A percentile compares a stretch with the other conserved stretches of the same genome.
Conservation (phyloP, 2,888 invertebrate genomes). For the Caenorhabditis japonica region DNA sequence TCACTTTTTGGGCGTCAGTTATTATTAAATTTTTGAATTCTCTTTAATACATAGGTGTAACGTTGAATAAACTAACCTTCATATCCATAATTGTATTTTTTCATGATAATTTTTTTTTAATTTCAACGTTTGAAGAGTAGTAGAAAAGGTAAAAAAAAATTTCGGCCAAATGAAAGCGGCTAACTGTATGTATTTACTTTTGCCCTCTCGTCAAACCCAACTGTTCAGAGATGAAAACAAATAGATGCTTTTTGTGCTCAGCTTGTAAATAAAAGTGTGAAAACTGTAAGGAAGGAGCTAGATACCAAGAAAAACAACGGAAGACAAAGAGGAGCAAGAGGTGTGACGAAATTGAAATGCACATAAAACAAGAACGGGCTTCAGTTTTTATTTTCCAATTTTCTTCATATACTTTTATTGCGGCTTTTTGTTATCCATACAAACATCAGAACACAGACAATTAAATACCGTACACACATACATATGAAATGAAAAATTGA, state of each 20-base stretch:
- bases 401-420: no score
- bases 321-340: slow-evolving; percentile 8
- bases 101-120: no score
- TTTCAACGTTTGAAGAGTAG: no score
- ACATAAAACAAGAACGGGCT: no score
- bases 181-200: slow-evolving; percentile 52
- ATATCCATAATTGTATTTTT: slow-evolving; percentile 41
- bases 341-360: not conserved
- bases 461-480: no score
- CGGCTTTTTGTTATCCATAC: no score
- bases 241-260: slow-evolving; percentile 33
- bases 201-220: slow-evolving; percentile 16
- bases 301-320: slow-evolving; percentile 1
- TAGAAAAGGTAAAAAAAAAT: slow-evolving; percentile 9
- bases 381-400: no score
- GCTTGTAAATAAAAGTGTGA: slow-evolving; percentile 49
- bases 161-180: slow-evolving; percentile 49
- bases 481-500: no score
- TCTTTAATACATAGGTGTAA: not conserved
- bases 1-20: slow-evolving; percentile 6
- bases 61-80: slow-evolving; percentile 24
- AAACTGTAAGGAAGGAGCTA: no score
- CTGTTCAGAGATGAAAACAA: slow-evolving; percentile 52
- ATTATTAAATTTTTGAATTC: not conserved
- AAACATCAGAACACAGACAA: no score